phyloP scores from a whole-genome alignment of 2,888 invertebrate genomes.

The Melipona bicolor region DNA sequence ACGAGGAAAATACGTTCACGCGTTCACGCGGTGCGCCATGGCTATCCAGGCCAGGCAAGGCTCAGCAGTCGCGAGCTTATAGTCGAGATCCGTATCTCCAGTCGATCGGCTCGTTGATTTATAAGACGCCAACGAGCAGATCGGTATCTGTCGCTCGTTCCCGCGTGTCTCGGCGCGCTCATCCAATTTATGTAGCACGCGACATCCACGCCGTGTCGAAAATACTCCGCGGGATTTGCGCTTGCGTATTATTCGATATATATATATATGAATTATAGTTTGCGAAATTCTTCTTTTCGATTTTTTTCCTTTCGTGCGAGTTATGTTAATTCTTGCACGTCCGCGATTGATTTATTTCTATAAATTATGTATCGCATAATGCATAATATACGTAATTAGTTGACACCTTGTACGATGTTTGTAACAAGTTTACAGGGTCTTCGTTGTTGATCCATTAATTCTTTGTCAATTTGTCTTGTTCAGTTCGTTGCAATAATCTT shows the following conservation, averaged over 20 bases:
- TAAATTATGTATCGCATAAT: too few species aligned
- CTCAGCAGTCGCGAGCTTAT: constrained; percentile 42
- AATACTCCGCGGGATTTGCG: constrained; percentile 5
- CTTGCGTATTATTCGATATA: background rate
- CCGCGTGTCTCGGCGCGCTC: constrained; percentile 69
- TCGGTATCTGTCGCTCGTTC: constrained; percentile 71
- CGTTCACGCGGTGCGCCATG: constrained; percentile 47
- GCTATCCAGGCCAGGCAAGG: constrained; percentile 16
- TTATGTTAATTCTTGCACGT: too few species aligned
- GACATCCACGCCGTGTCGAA: constrained; percentile 69
- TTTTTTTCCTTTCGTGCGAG: too few species aligned
- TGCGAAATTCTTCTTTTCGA: too few species aligned
- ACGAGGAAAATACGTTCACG: constrained; percentile 33
- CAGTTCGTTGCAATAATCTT: too few species aligned
- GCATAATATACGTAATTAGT: too few species aligned
- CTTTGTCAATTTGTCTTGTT: too few species aligned
- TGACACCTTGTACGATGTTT: too few species aligned
- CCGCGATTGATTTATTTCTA: too few species aligned
- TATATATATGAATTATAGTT: too few species aligned
- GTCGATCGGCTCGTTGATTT: constrained; percentile 74
- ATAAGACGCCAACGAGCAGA: constrained; percentile 71
- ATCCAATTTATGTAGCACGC: constrained; percentile 78
- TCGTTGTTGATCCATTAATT: too few species aligned
- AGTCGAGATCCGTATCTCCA: constrained; percentile 58
- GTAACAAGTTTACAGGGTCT: too few species aligned